Evolutionary conservation across 2,888 invertebrate genomes (phyloP), one percentile per base, ranked within the genome.

Genomic region (Ethmia dodecea): DNA sequence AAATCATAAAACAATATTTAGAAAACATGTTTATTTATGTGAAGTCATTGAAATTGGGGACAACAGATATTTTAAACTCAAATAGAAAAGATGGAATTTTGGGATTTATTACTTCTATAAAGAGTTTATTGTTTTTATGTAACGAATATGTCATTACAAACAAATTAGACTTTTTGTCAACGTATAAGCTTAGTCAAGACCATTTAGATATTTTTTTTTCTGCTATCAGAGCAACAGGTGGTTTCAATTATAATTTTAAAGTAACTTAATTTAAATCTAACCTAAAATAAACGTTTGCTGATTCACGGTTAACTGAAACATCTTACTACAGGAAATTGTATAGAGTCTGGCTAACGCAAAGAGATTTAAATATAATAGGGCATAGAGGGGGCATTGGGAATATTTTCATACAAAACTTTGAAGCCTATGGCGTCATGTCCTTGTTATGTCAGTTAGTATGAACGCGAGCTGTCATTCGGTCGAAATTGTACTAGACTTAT

Each of bases 181-280:
- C 31, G 5, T 41, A 41, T 14, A 41, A 37, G 13, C 24, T 41
- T 2, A 41, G 41, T 18, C 40, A 37, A 13, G 40, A 40, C 12
- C 36, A 40, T 27, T 8, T 40, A 13, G 35, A 42, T n/a, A 22
- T 40, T 15, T 37, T 43, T 33, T 34, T 32, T 36, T 11, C 30
- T 1, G 32, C 40, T 10, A 27, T 37, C 6, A 3, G 40, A 20
- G 37, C 40, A 13, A 31, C 31, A 27, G 37, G 35, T 6, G 40
- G 40, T 13, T 41, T 35, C 26, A 41, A 41, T 22, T 36, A 40
- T 30, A 40, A 40, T 24, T 37, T 35, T 5, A 41, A 34, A 5
- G 41, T 38, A 3, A 33, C 11, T 6, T 20, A 38, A 26, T 31
- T 30, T 27, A 24, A 20, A 27, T 22, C 27, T 10, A 26, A 26